Evolutionary conservation across 2,888 invertebrate genomes (phyloP), one percentile per base, ranked within the genome.

Genomic region (Heteropelma amictum): DNA sequence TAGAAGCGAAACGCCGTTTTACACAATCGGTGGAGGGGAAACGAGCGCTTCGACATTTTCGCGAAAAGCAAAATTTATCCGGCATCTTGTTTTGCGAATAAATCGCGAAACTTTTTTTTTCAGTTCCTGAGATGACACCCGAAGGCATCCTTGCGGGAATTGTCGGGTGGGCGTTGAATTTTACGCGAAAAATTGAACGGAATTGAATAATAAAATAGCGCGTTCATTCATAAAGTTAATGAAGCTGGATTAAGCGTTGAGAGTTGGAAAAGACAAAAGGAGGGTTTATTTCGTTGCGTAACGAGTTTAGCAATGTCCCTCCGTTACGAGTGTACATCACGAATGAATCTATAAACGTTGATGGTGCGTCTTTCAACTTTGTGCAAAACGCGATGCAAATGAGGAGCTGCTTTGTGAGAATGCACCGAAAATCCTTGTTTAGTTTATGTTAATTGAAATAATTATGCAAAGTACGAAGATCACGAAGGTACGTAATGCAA

Each of bases 311-410:
- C 33, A 40, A 28, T 28, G 26, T 30, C 28, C 21, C 40, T 14
- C 60, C 28, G 26, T 38, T 49, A 12, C 49, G 12, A 21, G 14
- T 67, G 47, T 33, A 38, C 30, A 23, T 47, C 28, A 58, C 53
- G 47, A 58, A 56, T 67, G 49, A 56, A 67, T 70, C 28, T 49
- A 65, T 61, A 61, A 70, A 61, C 60, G n/a, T 30, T 38, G 45
- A 51, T 45, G 33, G 12, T 10, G 42, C 60, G 23, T 54, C 40
- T 72, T 72, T n/a, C 63, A 63, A 49, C 47, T 45, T 40, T 69
- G 53, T 69, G 74, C 69, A 47, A 70, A 60, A 60, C 60, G 51
- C 45, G 53, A 38, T 23, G 53, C 58, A 38, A 60, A 60, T 54
- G 12, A 23, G 23, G 10, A 65, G 42, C 38, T 38, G 30, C 47